Evolutionary conservation across 2,888 invertebrate species (phyloP).

Genomic region (Capitulum mitella): DNA sequence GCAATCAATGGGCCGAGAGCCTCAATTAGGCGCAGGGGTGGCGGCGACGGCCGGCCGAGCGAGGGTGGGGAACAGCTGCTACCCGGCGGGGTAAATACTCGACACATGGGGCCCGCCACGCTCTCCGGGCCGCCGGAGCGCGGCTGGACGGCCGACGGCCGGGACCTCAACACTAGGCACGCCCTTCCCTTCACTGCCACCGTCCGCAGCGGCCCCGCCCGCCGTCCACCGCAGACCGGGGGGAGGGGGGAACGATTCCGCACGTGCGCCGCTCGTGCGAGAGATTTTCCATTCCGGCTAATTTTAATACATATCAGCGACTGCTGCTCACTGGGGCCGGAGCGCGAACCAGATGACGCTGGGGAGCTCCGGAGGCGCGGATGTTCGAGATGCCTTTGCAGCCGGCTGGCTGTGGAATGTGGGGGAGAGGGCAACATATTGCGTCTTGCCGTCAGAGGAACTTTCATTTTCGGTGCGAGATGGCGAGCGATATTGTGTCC

Average conservation of each 20-base stretch:
- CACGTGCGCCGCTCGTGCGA: background rate
- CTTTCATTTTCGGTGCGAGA: background rate
- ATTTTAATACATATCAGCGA: background rate
- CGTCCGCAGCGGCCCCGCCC: background rate
- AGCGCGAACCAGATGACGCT: background rate
- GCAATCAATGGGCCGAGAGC: constrained; percentile 19
- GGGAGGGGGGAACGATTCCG: too few relatives aligned
- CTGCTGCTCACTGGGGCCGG: background rate
- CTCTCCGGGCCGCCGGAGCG: too few relatives aligned
- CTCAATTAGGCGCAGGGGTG: constrained; percentile 17
- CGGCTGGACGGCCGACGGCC: too few relatives aligned
- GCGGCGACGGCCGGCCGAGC: background rate
- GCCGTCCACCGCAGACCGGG: background rate
- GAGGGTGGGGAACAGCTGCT: background rate
- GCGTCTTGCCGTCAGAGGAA: background rate
- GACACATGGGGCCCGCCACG: too few relatives aligned
- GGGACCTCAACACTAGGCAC: too few relatives aligned
- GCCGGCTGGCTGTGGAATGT: background rate
- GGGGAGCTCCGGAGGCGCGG: background rate
- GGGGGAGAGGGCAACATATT: constrained; percentile 11
- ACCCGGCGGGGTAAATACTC: background rate
- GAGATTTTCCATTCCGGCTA: background rate
- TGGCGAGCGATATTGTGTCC: background rate
- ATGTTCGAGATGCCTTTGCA: constrained; percentile 9
- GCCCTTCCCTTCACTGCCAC: too few relatives aligned